Percentiles rank a stretch among this genome's conserved stretches.
Conservation (phyloP, 2,797 vertebrate genomes). For the Chaetophractus vellerosus region DNA sequence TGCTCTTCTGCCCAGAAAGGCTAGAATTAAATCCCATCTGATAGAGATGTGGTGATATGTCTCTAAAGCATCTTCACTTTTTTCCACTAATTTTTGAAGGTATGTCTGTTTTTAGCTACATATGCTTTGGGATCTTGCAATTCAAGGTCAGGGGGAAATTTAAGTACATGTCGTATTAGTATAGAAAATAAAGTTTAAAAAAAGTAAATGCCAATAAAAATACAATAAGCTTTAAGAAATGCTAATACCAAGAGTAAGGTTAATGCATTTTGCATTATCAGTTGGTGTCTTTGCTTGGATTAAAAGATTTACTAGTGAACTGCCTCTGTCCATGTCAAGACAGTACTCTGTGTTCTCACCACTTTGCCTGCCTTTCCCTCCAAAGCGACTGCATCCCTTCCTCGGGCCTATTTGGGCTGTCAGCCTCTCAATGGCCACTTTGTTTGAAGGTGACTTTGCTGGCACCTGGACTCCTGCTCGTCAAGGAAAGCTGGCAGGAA, state of each 20-base stretch:
- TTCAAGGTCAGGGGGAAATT: not conserved
- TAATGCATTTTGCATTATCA: not conserved
- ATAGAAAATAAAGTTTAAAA: not conserved
- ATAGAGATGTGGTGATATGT: not conserved
- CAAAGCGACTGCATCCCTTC: not conserved
- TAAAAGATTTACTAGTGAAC: not conserved
- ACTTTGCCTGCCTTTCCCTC: not conserved
- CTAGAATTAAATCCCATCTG: not conserved
- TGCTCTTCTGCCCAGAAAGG: not conserved
- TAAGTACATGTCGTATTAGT: not conserved
- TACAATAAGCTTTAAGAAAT: not conserved
- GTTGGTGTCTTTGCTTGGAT: not conserved
- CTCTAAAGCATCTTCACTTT: not conserved
- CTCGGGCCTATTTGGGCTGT: too few species aligned
- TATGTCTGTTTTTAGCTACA: constrained; percentile 4
- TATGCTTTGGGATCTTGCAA: not conserved
- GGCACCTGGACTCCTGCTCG: not conserved
- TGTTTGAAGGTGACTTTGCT: constrained; percentile 43
- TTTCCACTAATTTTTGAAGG: not conserved
- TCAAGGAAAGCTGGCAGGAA: not conserved
- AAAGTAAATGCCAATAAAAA: constrained; percentile 1
- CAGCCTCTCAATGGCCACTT: not conserved
- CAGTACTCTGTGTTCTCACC: too few species aligned
- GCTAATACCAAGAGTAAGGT: not conserved
- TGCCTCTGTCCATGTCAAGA: not conserved